phyloP scores from a whole-genome alignment of 2,113 vertebrate species.

The Eclectus roratus region DNA sequence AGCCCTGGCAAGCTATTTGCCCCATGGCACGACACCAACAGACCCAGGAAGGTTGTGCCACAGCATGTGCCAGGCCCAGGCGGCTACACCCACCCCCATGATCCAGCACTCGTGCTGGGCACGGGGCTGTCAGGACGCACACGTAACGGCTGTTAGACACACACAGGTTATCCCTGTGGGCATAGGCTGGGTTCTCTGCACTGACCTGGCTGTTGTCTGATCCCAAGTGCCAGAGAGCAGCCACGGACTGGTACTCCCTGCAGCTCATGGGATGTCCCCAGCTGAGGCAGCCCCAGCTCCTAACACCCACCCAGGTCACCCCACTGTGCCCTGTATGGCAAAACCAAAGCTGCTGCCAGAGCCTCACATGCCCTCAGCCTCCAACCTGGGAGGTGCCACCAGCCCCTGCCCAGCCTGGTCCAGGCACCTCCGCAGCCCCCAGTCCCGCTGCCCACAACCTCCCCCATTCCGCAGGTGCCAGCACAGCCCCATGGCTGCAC shows the following conservation, averaged over 20 bases:
- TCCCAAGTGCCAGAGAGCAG: background rate
- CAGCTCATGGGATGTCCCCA: fast-evolving
- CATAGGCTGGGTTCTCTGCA: fast-evolving
- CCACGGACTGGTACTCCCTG: fast-evolving
- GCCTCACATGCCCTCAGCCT: fast-evolving
- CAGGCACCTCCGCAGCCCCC: background rate
- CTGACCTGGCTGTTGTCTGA: background rate
- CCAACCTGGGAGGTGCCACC: fast-evolving
- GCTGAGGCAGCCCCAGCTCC: background rate
- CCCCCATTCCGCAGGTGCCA: background rate
- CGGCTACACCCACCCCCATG: fast-evolving
- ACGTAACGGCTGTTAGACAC: fast-evolving
- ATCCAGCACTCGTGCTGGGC: background rate
- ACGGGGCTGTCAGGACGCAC: fast-evolving
- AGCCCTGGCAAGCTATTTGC: background rate
- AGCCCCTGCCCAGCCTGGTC: background rate
- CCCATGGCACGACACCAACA: background rate
- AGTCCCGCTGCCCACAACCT: background rate
- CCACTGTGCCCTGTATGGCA: no score
- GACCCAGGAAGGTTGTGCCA: background rate
- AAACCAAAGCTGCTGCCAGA: background rate
- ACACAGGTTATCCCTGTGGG: fast-evolving
- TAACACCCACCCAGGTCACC: background rate
- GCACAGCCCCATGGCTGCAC: background rate
- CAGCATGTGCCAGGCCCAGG: fast-evolving